Conservation (phyloP, 2,797 vertebrate species). For the Hypotaenidia okinawae region DNA sequence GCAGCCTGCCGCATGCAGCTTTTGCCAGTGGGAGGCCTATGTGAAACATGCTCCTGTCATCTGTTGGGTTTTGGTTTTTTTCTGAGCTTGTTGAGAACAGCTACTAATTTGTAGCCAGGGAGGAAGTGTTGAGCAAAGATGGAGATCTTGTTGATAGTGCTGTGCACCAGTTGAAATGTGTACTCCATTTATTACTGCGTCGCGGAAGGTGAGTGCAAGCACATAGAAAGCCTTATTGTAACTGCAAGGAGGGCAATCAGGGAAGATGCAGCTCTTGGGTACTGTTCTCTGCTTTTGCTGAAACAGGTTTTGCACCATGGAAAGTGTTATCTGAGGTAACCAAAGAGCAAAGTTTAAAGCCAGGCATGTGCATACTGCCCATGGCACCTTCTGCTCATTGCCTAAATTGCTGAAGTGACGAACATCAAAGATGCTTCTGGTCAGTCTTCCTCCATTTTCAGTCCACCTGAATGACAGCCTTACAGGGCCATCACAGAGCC, state of each 20-base stretch:
- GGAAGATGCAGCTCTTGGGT: neutral
- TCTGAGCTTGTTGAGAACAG: constrained; percentile 9
- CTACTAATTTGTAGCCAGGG: neutral
- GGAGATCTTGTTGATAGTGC: neutral
- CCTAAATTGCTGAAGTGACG: neutral
- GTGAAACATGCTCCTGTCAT: neutral
- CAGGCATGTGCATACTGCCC: neutral
- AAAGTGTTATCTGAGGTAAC: fast-evolving
- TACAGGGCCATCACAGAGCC: fast-evolving
- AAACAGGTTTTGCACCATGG: neutral
- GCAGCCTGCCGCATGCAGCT: neutral
- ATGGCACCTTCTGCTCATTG: neutral
- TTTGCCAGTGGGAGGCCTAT: neutral
- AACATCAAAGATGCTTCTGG: neutral
- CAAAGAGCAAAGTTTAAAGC: neutral
- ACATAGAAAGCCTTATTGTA: neutral
- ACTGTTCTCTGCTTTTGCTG: neutral
- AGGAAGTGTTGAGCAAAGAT: neutral
- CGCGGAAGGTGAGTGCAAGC: neutral
- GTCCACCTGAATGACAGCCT: too few species aligned
- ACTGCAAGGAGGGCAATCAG: fast-evolving
- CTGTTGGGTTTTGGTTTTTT: neutral
- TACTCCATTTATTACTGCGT: neutral
- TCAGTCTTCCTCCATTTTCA: neutral
- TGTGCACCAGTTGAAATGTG: fast-evolving